These are phyloP conservation scores for Autographa gamma DNA, from an alignment of 2,888 invertebrate species.

Conservation along the genomic window DNA sequence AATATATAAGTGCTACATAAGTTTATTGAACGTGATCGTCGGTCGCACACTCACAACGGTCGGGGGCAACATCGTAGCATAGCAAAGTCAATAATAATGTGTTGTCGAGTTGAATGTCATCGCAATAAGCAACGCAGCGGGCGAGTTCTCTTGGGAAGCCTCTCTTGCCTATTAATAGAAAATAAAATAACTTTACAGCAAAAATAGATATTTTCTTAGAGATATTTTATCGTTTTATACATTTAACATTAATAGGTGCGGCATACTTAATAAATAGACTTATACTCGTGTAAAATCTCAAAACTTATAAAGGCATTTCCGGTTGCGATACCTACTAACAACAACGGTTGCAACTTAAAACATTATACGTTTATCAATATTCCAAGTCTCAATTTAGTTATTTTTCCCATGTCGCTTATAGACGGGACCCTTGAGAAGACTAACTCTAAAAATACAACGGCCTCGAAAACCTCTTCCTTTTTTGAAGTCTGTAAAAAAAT, in stretches of 20 bases:
- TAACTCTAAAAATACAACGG: too few relatives aligned
- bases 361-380: too few relatives aligned
- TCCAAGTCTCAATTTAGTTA: too few relatives aligned
- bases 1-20: not conserved
- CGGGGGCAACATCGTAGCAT: slow-evolving; percentile 35
- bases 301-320: too few relatives aligned
- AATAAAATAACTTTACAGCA: not conserved
- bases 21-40: slow-evolving; percentile 24
- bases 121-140: slow-evolving; percentile 53
- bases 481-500: too few relatives aligned
- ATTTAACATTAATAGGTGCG: not conserved
- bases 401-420: too few relatives aligned
- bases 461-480: too few relatives aligned
- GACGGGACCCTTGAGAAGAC: too few relatives aligned
- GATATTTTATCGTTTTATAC: not conserved
- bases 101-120: slow-evolving; percentile 49
- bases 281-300: too few relatives aligned
- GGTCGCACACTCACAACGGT: slow-evolving; percentile 10
- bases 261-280: too few relatives aligned
- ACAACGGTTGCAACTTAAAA: too few relatives aligned
- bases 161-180: slow-evolving; percentile 9
- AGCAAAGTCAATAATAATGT: slow-evolving; percentile 41
- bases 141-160: slow-evolving; percentile 28
- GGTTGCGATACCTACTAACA: too few relatives aligned
- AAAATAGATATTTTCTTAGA: not conserved